Evolutionary conservation across 1,140 invertebrate species (phyloP).

Genomic region (Rhagoletis zephyria): DNA sequence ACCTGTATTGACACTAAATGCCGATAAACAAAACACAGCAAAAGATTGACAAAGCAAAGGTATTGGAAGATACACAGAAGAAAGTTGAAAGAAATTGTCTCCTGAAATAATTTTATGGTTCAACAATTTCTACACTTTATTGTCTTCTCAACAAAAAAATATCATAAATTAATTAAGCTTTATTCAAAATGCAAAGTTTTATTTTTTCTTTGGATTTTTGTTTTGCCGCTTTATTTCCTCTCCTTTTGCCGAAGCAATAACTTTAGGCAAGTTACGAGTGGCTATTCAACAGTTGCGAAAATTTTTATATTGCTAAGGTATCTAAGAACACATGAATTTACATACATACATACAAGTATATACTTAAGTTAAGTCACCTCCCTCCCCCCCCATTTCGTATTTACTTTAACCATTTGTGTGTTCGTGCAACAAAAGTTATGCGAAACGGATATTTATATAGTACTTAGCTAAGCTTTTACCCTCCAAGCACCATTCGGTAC

Average conservation of each 20-base stretch:
- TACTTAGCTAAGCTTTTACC: slow-evolving; percentile 6
- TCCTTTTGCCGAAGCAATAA: neutral
- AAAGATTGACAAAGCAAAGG: too few relatives aligned
- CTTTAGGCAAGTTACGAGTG: neutral
- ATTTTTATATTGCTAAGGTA: neutral
- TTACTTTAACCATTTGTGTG: neutral
- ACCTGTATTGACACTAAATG: too few relatives aligned
- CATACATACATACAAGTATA: too few relatives aligned
- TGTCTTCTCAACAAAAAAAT: neutral
- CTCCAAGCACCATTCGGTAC: neutral
- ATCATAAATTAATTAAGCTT: slow-evolving; percentile 24
- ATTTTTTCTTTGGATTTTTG: neutral
- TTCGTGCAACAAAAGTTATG: slow-evolving; percentile 24
- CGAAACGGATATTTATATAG: slow-evolving; percentile 32
- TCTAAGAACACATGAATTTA: too few relatives aligned
- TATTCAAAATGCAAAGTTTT: neutral
- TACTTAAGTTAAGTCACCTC: neutral
- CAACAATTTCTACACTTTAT: slow-evolving; percentile 3
- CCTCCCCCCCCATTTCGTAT: neutral
- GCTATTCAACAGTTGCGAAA: neutral
- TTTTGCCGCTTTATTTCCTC: neutral
- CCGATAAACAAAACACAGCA: too few relatives aligned
- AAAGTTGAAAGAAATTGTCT: too few relatives aligned
- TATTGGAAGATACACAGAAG: too few relatives aligned
- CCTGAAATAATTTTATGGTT: too few relatives aligned